These are phyloP conservation scores for Aphidius ervi DNA, from an alignment of 1,140 invertebrate species.

Conservation along the genomic window DNA sequence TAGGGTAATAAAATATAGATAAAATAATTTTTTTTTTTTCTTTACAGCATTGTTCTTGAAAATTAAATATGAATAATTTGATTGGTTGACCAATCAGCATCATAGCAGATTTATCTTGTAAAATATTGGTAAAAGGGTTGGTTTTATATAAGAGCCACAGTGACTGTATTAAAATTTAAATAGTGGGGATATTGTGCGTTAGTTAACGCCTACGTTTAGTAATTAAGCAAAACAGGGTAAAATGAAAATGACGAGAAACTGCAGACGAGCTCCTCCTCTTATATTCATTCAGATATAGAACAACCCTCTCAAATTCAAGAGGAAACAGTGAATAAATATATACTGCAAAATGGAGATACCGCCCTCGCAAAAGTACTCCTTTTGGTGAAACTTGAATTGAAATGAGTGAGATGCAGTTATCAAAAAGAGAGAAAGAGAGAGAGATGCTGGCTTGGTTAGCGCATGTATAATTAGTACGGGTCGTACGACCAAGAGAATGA, in stretches of 20 bases:
- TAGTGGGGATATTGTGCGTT: conserved; percentile 19
- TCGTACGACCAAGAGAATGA: conserved; percentile 11
- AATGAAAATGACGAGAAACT: conserved; percentile 1
- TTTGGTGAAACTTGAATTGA: too few species aligned
- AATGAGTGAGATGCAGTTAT: neutral
- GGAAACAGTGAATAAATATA: conserved; percentile 7
- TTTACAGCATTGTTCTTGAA: too few species aligned
- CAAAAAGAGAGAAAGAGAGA: neutral
- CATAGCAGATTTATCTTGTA: conserved; percentile 11
- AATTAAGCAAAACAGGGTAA: conserved; percentile 28
- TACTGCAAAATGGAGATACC: too few species aligned
- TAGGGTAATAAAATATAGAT: too few species aligned
- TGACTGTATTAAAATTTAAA: neutral
- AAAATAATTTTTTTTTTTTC: too few species aligned
- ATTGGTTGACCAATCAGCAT: conserved; percentile 24
- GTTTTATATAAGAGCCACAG: neutral
- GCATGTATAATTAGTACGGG: conserved; percentile 29
- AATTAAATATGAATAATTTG: neutral
- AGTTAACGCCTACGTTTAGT: conserved; percentile 27
- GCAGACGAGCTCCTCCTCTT: conserved; percentile 23
- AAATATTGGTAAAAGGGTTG: conserved; percentile 20
- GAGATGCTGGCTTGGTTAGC: conserved; percentile 23
- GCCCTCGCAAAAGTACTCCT: too few species aligned
- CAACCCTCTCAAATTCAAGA: conserved; percentile 9
- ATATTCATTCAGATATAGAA: conserved; percentile 1